Conservation (phyloP, 2,888 invertebrate species). For the Trypoxylon attenuatum region DNA sequence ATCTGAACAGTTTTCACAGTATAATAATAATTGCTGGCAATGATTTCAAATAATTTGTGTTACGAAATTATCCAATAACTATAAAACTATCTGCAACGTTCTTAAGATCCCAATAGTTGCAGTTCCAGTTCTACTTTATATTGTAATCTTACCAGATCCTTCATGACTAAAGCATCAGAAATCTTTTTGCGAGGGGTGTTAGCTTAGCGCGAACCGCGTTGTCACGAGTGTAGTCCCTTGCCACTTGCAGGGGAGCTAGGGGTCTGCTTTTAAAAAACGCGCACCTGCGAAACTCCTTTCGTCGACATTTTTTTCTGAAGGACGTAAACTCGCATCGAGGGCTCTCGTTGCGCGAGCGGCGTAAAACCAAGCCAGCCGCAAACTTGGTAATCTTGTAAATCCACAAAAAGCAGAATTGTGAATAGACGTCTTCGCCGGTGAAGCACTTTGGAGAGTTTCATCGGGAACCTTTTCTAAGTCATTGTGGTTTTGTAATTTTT, state of each 20-base stretch:
- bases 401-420: slow-evolving; percentile 52
- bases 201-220: neutral
- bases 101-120: no score
- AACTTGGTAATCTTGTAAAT: slow-evolving; percentile 59
- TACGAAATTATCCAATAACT: no score
- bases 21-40: no score
- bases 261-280: neutral
- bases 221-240: neutral
- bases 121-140: no score
- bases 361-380: slow-evolving; percentile 26
- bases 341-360: slow-evolving; percentile 1
- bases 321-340: slow-evolving; percentile 15
- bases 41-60: no score
- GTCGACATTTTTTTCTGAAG: slow-evolving; percentile 13
- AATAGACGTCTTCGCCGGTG: slow-evolving; percentile 46
- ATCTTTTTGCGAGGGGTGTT: neutral
- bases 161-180: neutral
- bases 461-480: slow-evolving; percentile 42
- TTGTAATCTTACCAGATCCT: no score
- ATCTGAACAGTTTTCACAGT: no score
- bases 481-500: slow-evolving; percentile 2
- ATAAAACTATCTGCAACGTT: no score
- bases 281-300: slow-evolving; percentile 12
- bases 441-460: slow-evolving; percentile 45
- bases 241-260: neutral